These are phyloP conservation scores for Muscidifurax raptorellus DNA, from an alignment of 1,140 invertebrate genomes.

Conservation along the genomic window DNA sequence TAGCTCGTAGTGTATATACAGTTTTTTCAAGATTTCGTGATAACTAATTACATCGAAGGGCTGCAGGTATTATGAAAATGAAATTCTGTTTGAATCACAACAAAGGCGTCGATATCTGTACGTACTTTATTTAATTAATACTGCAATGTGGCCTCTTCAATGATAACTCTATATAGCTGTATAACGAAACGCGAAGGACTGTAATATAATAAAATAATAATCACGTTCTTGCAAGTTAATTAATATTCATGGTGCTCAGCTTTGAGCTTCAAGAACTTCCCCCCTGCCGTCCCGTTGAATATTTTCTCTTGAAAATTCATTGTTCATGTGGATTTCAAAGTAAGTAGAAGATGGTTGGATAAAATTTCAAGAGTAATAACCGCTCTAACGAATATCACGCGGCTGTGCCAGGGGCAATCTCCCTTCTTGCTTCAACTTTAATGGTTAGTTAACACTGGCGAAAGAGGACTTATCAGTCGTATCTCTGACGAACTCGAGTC, in stretches of 20 bases:
- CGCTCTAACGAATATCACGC: slow-evolving; percentile 51
- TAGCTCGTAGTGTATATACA: too few relatives aligned
- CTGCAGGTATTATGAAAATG: too few relatives aligned
- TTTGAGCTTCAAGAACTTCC: too few relatives aligned
- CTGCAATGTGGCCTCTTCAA: too few relatives aligned
- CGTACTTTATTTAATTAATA: too few relatives aligned
- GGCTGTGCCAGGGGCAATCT: slow-evolving; percentile 43
- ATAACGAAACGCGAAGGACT: too few relatives aligned
- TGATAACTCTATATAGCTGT: too few relatives aligned
- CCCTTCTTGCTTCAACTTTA: slow-evolving; percentile 60
- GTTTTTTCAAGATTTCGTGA: too few relatives aligned
- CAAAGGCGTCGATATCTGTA: too few relatives aligned
- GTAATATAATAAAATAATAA: too few relatives aligned
- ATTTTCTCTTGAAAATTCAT: slow-evolving; percentile 13
- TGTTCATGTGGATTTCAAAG: background rate
- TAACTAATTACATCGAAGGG: too few relatives aligned
- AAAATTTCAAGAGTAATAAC: slow-evolving; percentile 38
- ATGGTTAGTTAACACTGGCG: slow-evolving; percentile 64
- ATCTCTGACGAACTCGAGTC: slow-evolving; percentile 52
- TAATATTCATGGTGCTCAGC: background rate
- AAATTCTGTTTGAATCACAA: too few relatives aligned
- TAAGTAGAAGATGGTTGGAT: slow-evolving; percentile 55
- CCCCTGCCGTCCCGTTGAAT: background rate
- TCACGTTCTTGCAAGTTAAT: background rate
- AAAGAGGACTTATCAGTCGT: slow-evolving; percentile 59